Evolutionary conservation across 2,888 invertebrate genomes (phyloP).

Genomic region (Brachyopa scutellaris): DNA sequence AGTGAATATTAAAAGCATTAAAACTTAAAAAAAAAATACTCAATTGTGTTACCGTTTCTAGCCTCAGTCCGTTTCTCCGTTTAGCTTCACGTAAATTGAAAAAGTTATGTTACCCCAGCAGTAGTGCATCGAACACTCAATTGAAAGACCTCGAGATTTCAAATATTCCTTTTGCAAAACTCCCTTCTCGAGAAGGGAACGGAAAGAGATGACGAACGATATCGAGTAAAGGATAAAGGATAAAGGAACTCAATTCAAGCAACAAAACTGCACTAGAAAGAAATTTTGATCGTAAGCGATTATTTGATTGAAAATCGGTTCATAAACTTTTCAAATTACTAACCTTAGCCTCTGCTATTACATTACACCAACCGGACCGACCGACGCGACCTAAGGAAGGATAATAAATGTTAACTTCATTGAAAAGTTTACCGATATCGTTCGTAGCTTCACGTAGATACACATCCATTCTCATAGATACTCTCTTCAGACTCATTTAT

Average conservation of each 20-base stretch:
- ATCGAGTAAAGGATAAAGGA: no score
- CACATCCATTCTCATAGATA: not conserved
- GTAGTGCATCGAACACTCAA: no score
- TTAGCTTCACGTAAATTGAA: no score
- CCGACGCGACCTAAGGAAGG: conserved; percentile 42
- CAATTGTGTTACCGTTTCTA: no score
- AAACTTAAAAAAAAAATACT: not conserved
- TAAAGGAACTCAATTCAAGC: not conserved
- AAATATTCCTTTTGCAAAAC: no score
- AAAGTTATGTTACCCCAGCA: no score
- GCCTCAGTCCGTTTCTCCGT: no score
- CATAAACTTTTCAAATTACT: conserved; percentile 51
- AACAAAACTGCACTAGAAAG: not conserved
- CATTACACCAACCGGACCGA: no score
- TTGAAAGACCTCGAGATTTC: no score
- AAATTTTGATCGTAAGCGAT: conserved; percentile 38
- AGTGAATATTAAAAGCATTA: not conserved
- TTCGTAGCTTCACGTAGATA: not conserved
- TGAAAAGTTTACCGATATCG: conserved; percentile 13
- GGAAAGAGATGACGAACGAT: no score
- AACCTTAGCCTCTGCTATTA: conserved; percentile 22
- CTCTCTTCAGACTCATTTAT: not conserved
- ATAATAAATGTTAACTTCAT: conserved; percentile 47
- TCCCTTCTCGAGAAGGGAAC: no score
- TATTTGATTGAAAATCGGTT: conserved; percentile 50